These are phyloP conservation scores for Trididemnum clinides DNA, from an alignment of 23 tunicate species.

Conservation along the genomic window DNA sequence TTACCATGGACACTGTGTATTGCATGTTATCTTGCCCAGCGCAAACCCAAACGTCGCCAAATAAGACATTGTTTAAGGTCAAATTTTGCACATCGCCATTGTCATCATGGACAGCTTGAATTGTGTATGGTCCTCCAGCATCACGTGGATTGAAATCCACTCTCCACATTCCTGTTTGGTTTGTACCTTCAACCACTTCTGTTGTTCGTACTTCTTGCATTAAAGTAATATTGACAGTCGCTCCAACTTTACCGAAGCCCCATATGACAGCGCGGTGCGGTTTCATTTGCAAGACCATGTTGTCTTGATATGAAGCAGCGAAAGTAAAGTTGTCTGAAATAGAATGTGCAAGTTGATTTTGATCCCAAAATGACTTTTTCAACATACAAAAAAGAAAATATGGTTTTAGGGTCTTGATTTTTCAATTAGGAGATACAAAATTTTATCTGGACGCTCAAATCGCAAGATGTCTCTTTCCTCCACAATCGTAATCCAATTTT, in stretches of 20 bases:
- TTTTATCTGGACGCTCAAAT: too few relatives aligned
- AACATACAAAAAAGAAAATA: too few relatives aligned
- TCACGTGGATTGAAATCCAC: conserved; percentile 47
- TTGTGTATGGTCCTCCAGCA: conserved; percentile 46
- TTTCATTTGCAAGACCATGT: conserved; percentile 74
- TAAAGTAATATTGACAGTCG: conserved; percentile 41
- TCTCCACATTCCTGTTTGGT: conserved; percentile 48
- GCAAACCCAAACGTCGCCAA: conserved; percentile 83
- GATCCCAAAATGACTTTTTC: too few relatives aligned
- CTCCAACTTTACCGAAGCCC: conserved; percentile 72
- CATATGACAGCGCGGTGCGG: conserved; percentile 61
- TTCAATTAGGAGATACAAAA: too few relatives aligned
- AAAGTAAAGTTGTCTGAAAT: conserved; percentile 38
- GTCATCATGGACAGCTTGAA: conserved; percentile 50
- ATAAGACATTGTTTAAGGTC: conserved; percentile 47
- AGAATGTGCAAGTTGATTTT: too few relatives aligned
- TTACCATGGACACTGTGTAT: conserved; percentile 65
- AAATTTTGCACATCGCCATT: neutral
- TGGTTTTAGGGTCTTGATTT: too few relatives aligned
- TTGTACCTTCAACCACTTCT: conserved; percentile 26
- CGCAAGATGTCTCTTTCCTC: too few relatives aligned
- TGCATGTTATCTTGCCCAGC: conserved; percentile 83
- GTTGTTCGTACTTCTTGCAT: conserved; percentile 26
- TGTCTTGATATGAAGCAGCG: conserved; percentile 68
- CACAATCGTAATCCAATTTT: too few relatives aligned